Evolutionary conservation across 2,797 vertebrate species (phyloP).

Genomic region (Coluber constrictor): DNA sequence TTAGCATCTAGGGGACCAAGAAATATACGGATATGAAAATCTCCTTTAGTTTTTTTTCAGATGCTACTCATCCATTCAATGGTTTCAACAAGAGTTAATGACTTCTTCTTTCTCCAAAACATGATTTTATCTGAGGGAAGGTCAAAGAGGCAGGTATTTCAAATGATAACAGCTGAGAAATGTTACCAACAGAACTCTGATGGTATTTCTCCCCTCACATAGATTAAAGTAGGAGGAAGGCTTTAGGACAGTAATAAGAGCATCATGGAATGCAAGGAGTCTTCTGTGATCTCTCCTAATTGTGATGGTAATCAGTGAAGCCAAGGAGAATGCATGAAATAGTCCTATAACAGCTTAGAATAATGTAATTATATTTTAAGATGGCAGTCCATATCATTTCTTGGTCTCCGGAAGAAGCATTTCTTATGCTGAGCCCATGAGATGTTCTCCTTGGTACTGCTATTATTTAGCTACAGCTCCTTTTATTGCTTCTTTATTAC

Average conservation of each 20-base stretch:
- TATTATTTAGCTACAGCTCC: not conserved
- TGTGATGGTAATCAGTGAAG: not conserved
- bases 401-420: not conserved
- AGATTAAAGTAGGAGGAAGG: not conserved
- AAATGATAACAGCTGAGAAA: not conserved
- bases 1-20: not conserved
- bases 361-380: not conserved
- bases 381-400: not conserved
- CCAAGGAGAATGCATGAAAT: not conserved
- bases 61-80: not conserved
- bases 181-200: not conserved
- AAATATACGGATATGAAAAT: not conserved
- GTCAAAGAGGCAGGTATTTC: conserved; percentile 1
- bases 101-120: not conserved
- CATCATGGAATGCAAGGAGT: not conserved
- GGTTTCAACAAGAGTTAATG: not conserved
- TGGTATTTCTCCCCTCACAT: not conserved
- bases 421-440: not conserved
- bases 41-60: not conserved
- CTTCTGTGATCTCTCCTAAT: not conserved
- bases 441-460: not conserved
- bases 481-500: conserved; percentile 26
- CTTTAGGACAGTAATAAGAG: not conserved
- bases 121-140: not conserved
- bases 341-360: not conserved